These are phyloP conservation scores for Osmerus mordax DNA, from an alignment of 2,113 vertebrate species.

Conservation along the genomic window DNA sequence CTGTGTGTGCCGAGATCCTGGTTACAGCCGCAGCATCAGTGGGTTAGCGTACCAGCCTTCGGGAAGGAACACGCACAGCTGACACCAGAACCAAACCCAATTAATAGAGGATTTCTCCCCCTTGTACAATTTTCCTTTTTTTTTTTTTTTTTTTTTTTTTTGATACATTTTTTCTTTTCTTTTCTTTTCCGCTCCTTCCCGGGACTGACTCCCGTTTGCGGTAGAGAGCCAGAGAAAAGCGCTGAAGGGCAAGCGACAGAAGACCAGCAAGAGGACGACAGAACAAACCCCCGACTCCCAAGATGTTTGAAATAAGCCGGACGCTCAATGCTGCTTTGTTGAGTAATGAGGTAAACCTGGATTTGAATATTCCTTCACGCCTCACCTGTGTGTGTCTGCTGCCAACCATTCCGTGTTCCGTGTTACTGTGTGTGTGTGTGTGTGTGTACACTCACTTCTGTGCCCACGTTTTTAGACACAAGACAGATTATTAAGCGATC, in stretches of 20 bases:
- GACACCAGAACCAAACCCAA: conserved; percentile 58
- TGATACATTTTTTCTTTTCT: conserved; percentile 49
- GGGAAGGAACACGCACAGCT: conserved; percentile 50
- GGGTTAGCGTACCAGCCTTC: conserved; percentile 6
- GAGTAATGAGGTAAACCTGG: conserved; percentile 94
- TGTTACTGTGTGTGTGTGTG: conserved; percentile 25
- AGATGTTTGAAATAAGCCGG: conserved; percentile 99
- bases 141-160: conserved; percentile 46
- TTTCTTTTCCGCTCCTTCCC: conserved; percentile 48
- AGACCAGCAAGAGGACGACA: conserved; percentile 49
- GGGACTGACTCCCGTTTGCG: conserved; percentile 66
- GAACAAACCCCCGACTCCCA: conserved; percentile 66
- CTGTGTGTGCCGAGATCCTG: conserved; percentile 80
- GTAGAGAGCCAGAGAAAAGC: conserved; percentile 55
- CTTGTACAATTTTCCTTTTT: conserved; percentile 47
- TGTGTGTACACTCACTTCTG: conserved; percentile 45
- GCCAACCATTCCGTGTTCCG: conserved; percentile 65
- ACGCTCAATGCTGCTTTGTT: conserved; percentile 99
- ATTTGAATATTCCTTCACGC: conserved; percentile 59
- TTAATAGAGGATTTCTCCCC: conserved; percentile 66
- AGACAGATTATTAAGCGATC: conserved; percentile 50
- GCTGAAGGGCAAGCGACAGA: conserved; percentile 53
- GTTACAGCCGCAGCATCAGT: conserved; percentile 64
- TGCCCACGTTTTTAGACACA: conserved; percentile 52
- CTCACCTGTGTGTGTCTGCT: conserved; percentile 68